Evolutionary conservation across 2,797 vertebrate species (phyloP).

Genomic region (Coilia nasus): DNA sequence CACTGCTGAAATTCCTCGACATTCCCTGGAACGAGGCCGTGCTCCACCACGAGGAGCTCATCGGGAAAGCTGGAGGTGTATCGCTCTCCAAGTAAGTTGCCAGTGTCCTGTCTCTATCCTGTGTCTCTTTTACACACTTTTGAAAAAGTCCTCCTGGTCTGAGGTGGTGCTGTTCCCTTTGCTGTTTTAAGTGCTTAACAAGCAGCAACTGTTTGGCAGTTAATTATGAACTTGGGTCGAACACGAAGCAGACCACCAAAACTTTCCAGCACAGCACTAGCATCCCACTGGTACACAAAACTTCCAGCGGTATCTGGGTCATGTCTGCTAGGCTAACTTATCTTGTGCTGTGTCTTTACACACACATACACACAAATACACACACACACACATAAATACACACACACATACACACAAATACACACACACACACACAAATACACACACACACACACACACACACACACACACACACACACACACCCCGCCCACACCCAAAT

Average conservation of each 20-base stretch:
- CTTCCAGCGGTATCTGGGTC: conserved; percentile 29
- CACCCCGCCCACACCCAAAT: too few relatives aligned
- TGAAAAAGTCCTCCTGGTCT: not conserved
- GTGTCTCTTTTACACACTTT: not conserved
- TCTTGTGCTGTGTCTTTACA: conserved; percentile 10
- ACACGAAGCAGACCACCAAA: conserved; percentile 8
- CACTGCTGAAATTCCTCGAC: conserved; percentile 89
- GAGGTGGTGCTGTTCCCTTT: not conserved
- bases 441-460: too few relatives aligned
- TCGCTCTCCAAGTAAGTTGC: conserved; percentile 94
- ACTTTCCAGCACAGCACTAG: conserved; percentile 17
- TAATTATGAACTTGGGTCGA: conserved; percentile 13
- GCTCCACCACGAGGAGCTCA: conserved; percentile 95
- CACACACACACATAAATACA: not conserved
- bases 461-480: too few relatives aligned
- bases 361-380: too few relatives aligned
- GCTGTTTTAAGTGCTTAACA: conserved; percentile 28
- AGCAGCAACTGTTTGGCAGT: conserved; percentile 28
- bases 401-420: too few relatives aligned
- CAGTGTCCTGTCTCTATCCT: not conserved
- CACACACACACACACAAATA: too few relatives aligned
- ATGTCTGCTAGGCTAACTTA: conserved; percentile 27
- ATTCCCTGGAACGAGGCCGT: conserved; percentile 94
- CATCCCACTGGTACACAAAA: not conserved
- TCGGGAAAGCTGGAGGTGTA: conserved; percentile 95